Evolutionary conservation across 2,113 vertebrate genomes (phyloP).

Genomic region (Acinonyx jubatus): DNA sequence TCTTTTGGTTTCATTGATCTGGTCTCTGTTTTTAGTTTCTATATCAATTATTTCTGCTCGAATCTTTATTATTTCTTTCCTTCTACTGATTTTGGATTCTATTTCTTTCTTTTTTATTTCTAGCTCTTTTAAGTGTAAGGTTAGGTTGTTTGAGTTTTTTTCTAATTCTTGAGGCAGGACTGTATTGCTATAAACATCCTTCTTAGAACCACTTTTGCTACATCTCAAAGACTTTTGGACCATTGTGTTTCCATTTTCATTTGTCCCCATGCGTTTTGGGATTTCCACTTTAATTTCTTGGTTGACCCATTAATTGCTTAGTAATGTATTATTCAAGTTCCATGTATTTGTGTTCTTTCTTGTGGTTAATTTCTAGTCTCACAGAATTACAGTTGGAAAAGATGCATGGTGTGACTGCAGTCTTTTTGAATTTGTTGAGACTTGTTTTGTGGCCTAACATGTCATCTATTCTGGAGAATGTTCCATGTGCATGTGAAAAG

Average conservation of each 20-base stretch:
- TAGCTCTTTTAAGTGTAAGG: not conserved
- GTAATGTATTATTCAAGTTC: not conserved
- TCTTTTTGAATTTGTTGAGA: not conserved
- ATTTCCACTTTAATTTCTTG: not conserved
- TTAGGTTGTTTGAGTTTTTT: not conserved
- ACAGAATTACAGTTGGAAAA: not conserved
- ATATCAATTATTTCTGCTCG: not conserved
- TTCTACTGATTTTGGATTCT: not conserved
- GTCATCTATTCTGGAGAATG: not conserved
- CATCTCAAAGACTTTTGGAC: not conserved
- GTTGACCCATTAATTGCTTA: not conserved
- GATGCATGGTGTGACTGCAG: not conserved
- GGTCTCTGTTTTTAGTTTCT: not conserved
- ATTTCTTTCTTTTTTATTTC: not conserved
- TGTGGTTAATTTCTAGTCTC: not conserved
- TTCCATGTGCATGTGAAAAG: not conserved
- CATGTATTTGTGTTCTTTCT: not conserved
- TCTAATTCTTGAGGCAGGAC: not conserved
- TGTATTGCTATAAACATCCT: not conserved
- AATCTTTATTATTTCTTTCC: not conserved
- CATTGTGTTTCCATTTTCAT: not conserved
- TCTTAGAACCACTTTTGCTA: not conserved
- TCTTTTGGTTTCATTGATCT: not conserved
- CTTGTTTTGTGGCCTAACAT: not conserved
- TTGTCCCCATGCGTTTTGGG: not conserved